Percentiles rank a stretch among this genome's conserved stretches.
Evolutionary conservation across 37 sponge, comb jelly and placozoan species (phyloP).

Genomic region (Dysidea cf. avara): DNA sequence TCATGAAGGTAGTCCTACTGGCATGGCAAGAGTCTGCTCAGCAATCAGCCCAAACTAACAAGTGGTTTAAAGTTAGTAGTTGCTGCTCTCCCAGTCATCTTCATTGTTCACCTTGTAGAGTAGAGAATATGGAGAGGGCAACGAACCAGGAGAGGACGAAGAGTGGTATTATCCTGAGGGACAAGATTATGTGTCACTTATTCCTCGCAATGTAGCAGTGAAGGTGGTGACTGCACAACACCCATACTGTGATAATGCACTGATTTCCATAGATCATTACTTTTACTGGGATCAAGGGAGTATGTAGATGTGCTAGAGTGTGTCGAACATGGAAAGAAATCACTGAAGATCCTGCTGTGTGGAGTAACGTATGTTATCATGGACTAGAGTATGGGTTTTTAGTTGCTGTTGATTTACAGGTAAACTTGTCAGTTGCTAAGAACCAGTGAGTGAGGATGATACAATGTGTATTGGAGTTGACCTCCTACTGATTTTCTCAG

Average conservation of each 20-base stretch:
- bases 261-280: conserved; percentile 54
- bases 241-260: not conserved
- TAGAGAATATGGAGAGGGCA: conserved; percentile 16
- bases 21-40: conserved; percentile 37
- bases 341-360: conserved; percentile 74
- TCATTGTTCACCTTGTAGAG: not conserved
- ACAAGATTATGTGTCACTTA: conserved; percentile 63
- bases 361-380: conserved; percentile 68
- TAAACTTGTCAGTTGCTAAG: conserved; percentile 39
- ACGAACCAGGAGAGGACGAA: conserved; percentile 16
- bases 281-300: conserved; percentile 23
- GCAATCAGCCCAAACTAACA: conserved; percentile 37
- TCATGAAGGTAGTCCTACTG: conserved; percentile 6
- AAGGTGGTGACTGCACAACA: conserved; percentile 39
- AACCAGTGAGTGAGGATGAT: conserved; percentile 15
- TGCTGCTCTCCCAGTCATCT: too few relatives aligned
- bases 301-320: conserved; percentile 74
- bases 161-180: conserved; percentile 74
- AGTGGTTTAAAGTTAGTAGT: conserved; percentile 47
- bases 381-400: too few relatives aligned
- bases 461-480: not conserved
- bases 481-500: conserved; percentile 8
- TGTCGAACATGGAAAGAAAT: conserved; percentile 94
- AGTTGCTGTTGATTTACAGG: conserved; percentile 1
- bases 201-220: conserved; percentile 46